A percentile compares a stretch with the other conserved stretches of the same genome.
These are phyloP conservation scores for Rhopalosiphum padi DNA, from an alignment of 1,140 invertebrate species.

Conservation along the genomic window DNA sequence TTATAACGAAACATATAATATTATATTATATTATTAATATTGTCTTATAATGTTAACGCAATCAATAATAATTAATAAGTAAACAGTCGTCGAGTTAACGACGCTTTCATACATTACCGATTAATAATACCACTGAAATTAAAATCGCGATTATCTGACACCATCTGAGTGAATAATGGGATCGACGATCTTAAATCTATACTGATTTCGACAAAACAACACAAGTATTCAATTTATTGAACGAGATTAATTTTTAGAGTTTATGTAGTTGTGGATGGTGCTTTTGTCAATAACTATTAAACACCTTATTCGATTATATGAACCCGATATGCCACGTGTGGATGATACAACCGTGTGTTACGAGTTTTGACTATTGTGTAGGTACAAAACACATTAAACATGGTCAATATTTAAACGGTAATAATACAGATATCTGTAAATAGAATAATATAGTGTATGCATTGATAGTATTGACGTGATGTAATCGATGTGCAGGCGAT, in stretches of 20 bases:
- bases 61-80: too few species aligned
- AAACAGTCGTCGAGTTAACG: not conserved
- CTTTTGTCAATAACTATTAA: not conserved
- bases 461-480: not conserved
- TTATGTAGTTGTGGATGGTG: not conserved
- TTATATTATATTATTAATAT: not conserved
- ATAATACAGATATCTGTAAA: not conserved
- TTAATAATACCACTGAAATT: not conserved
- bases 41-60: too few species aligned
- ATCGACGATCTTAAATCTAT: not conserved
- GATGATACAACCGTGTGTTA: not conserved
- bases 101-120: not conserved
- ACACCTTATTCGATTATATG: not conserved
- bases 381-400: not conserved
- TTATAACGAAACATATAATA: not conserved
- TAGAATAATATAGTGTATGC: not conserved
- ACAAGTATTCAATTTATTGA: not conserved
- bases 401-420: not conserved
- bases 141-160: not conserved
- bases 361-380: not conserved
- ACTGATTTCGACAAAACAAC: not conserved
- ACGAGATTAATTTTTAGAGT: not conserved
- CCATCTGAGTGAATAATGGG: not conserved
- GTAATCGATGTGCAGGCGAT: not conserved
- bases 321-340: not conserved